phyloP scores from a whole-genome alignment of 1,140 invertebrate genomes.

The Drosophila dunni region DNA sequence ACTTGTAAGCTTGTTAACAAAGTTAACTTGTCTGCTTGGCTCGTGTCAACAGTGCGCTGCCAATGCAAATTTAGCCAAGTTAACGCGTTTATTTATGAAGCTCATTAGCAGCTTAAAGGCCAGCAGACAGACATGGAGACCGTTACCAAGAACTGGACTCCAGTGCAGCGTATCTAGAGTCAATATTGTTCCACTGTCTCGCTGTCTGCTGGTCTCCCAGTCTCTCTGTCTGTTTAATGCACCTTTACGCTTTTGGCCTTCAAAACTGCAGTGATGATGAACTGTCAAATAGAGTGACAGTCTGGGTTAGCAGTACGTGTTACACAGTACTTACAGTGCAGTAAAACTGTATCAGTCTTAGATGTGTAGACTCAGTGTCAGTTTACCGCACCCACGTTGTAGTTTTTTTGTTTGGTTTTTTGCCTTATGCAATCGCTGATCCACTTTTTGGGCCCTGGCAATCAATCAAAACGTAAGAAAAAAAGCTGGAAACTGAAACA shows the following conservation, averaged over 20 bases:
- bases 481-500: constrained; percentile 28
- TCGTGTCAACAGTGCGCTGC: constrained; percentile 43
- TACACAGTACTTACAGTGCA: background rate
- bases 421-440: constrained; percentile 71
- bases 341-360: background rate
- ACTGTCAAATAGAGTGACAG: constrained; percentile 24
- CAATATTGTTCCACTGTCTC: constrained; percentile 49
- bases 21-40: constrained; percentile 52
- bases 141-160: constrained; percentile 66
- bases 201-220: constrained; percentile 14
- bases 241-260: constrained; percentile 71
- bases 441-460: constrained; percentile 54
- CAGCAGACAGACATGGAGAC: background rate
- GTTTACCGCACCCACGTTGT: constrained; percentile 13
- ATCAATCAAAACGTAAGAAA: constrained; percentile 53
- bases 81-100: constrained; percentile 66
- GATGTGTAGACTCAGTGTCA: constrained; percentile 6
- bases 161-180: constrained; percentile 59
- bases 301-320: constrained; percentile 57
- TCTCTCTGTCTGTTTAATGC: constrained; percentile 36
- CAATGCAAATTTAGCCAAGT: constrained; percentile 77
- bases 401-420: background rate
- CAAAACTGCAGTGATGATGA: constrained; percentile 39
- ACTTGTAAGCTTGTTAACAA: constrained; percentile 52
- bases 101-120: constrained; percentile 63